Evolutionary conservation across 2,888 invertebrate species (phyloP).

Genomic region (Dryomyza anilis): DNA sequence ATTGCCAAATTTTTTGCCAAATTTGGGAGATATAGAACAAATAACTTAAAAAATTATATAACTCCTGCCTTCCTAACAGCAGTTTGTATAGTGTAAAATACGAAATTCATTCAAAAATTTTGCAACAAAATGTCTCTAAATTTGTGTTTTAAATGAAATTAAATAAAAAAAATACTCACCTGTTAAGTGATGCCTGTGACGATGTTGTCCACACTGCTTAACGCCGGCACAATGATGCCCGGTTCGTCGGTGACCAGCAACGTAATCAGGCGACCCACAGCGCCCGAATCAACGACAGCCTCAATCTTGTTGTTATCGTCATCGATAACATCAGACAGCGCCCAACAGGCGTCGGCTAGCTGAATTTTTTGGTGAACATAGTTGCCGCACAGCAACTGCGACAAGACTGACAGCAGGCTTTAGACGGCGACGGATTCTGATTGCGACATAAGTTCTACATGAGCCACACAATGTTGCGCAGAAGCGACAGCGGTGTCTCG

Average conservation of each 20-base stretch:
- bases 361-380: constrained; percentile 88
- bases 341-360: constrained; percentile 92
- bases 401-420: constrained; percentile 76
- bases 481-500: constrained; percentile 67
- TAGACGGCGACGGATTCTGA: constrained; percentile 88
- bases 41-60: too few species aligned
- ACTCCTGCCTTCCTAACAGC: too few species aligned
- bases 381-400: constrained; percentile 70
- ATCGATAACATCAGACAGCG: constrained; percentile 90
- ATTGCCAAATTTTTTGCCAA: too few species aligned
- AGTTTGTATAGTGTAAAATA: too few species aligned
- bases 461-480: constrained; percentile 90
- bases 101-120: too few species aligned
- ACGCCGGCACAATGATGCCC: constrained; percentile 80
- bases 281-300: constrained; percentile 73
- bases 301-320: constrained; percentile 92
- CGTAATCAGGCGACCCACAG: constrained; percentile 73
- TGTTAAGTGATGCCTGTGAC: constrained; percentile 90
- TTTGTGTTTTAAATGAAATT: too few species aligned
- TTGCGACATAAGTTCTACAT: constrained; percentile 93
- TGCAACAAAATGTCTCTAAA: too few species aligned
- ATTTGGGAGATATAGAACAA: too few species aligned
- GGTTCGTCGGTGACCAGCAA: constrained; percentile 72
- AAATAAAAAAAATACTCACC: too few species aligned
- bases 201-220: constrained; percentile 91